These are phyloP conservation scores for Dendronephthya gigantea DNA, from an alignment of 64 coral and sea anemone species.

Conservation along the genomic window DNA sequence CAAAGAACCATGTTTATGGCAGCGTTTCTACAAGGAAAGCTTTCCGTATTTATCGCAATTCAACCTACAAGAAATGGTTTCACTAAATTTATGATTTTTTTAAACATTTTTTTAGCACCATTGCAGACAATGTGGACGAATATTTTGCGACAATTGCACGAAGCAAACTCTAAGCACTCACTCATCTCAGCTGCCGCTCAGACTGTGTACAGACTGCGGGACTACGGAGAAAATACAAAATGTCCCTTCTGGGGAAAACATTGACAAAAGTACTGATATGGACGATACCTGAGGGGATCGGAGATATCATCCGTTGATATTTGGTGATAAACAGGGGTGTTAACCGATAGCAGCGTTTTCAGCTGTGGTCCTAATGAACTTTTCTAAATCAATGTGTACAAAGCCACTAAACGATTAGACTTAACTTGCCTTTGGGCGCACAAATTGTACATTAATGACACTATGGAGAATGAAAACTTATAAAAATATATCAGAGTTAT, in stretches of 20 bases:
- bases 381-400: no score
- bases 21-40: not conserved
- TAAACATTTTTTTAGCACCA: not conserved
- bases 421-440: not conserved
- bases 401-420: not conserved
- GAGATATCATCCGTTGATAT: not conserved
- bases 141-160: not conserved
- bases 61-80: no score
- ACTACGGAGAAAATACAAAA: not conserved
- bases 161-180: not conserved
- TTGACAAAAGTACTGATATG: not conserved
- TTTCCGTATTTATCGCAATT: not conserved
- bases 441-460: not conserved
- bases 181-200: not conserved
- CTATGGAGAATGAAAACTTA: not conserved
- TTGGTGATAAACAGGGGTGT: not conserved
- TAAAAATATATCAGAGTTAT: not conserved
- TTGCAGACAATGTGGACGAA: not conserved
- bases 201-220: not conserved
- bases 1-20: not conserved
- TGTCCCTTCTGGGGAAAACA: not conserved
- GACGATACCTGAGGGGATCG: not conserved
- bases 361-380: no score
- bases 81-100: not conserved
- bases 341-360: not conserved